Evolutionary conservation across 2,797 vertebrate species (phyloP), one percentile per base, ranked within the genome.

Genomic region (Pelodytes ibericus): DNA sequence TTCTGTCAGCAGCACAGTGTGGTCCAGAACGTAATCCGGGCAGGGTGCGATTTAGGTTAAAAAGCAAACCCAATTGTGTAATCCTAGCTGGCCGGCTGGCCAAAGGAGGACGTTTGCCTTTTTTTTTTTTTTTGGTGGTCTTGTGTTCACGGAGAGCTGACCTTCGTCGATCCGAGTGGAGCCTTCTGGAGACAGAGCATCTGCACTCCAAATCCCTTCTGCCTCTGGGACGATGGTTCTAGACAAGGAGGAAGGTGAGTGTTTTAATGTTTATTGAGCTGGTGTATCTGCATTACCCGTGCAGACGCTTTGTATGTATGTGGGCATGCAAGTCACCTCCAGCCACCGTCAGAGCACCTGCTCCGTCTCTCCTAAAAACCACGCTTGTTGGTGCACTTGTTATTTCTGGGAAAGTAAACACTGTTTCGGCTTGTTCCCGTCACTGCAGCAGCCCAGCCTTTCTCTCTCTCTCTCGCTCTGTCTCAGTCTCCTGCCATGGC

Each of bases 211-310:
- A 93, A 91, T 91, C 92, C 80, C 74, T 87, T 91, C 94, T 86
- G 91, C 92, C 92, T 89, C 94, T 89, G 91, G 90, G 92, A 94
- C 93, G 82, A 96, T 96, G 96, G 96, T 97, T 91, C 87, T 96
- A 90, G 95, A 95, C 88, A 96, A 94, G 93, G 96, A 96, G 89
- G 95, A 97, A 92, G 96, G 96, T 96, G 91, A 94, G 96, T 95
- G 53, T 27, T 25, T 22, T 3, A 20, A 20, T 29, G 13, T 59
- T 71, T 49, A 22, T 27, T 33, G 5, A 31, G 4, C 11, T 67
- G 25, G 18, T 53, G 49, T 53, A n/a, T 53, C n/a, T 24, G 49
- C n/a, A 11, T 53, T 53, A 10, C 11, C 24, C 18, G 63, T 3
- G 18, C 11, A 39, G 33, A 2, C 49, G n/a, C 7, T n/a, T n/a